Base-by-base conservation (phyloP, 2,797 vertebrate genomes). In the Varecia variegata region DNA sequence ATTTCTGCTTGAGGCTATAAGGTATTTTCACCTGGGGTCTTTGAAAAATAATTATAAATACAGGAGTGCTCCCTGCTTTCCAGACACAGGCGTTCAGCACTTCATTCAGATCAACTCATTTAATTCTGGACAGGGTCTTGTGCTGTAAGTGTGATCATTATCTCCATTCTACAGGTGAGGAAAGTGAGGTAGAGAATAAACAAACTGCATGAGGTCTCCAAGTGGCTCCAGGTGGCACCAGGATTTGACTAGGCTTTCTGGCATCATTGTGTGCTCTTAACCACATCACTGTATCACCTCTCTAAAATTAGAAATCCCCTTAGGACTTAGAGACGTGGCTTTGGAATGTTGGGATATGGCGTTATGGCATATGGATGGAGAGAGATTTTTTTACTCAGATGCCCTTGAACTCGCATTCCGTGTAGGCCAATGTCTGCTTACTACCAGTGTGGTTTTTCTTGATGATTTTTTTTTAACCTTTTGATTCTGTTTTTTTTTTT, bases 61-160 rank as follows among this genome's bases (percentile, higher is more conserved):
- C 1, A 0, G 1, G 5, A n/a, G n/a, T n/a, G 7, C 38, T 35
- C 15, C 38, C 54, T 65, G 65, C 70, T 71, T n/a, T 18, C 20
- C 13, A 25, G 87, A 30, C 9, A 10, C 10, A 0, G 12, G 12
- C 1, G 23, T 27, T 23, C 30, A 73, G 23, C 35, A 12, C 40
- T 81, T 38, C 1, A 9, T 27, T 88, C 58, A 56, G 0, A 27
- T 47, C 4, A 77, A 32, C 20, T 70, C 40, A 23, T 25, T 43
- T 32, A 25, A 23, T 88, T 62, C 45, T 70, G 25, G 1, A 1
- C 60, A 67, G 32, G 58, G 20, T 32, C 68, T 52, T 45, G 27
- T 10, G n/a, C 68, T 10, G 1, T 13, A 30, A 50, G 30, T 21
- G 5, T 0, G 0, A 20, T 56, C 32, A 0, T n/a, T 3, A 6